Evolutionary conservation across 2,113 vertebrate species (phyloP), one percentile per base, ranked within the genome.

Genomic region (Hipposideros armiger): DNA sequence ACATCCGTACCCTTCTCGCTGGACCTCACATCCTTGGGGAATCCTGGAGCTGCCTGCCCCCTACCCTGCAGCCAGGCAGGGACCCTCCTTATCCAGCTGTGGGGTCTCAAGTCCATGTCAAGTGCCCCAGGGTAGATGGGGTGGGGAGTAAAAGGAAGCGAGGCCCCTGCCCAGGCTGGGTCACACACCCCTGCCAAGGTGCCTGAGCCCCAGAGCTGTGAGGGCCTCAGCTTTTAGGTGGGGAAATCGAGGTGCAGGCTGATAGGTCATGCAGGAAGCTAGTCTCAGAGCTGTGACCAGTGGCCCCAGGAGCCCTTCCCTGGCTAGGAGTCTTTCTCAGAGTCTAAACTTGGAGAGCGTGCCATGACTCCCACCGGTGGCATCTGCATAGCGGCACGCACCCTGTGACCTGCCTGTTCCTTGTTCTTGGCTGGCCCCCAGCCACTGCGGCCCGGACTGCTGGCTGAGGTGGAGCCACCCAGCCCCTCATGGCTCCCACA

Each of bases 311-410:
- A 96, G 36, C 20, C 86, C 60, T 78, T 50, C 14, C 85, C 72
- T 2, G 11, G 80, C 54, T 73, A 24, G 87, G 36, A 90, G 80
- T 30, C 47, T 32, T 80, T 40, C 52, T 66, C 60, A 20, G 86
- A 88, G 72, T 95, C 97, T 96, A 93, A 96, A 96, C 96, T 96
- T 80, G 95, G 97, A 94, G 87, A 58, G 30, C 3, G 3, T 54
- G 60, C 91, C 80, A 0, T 85, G 93, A 90, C 91, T 92, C n/a
- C 89, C n/a, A 86, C 94, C 92, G 95, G 87, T 67, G 95, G 91
- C 82, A 93, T 97, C 74, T 3, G 24, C 96, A 91, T 86, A 94
- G 85, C 42, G 7, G 62, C 97, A 95, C 77, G 93, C 19, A 30
- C 42, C 50, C 80, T 5, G 36, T 0, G 56, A 24, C 82, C 86